phyloP scores from a whole-genome alignment of 2,888 invertebrate genomes.

The Celastrina argiolus region DNA sequence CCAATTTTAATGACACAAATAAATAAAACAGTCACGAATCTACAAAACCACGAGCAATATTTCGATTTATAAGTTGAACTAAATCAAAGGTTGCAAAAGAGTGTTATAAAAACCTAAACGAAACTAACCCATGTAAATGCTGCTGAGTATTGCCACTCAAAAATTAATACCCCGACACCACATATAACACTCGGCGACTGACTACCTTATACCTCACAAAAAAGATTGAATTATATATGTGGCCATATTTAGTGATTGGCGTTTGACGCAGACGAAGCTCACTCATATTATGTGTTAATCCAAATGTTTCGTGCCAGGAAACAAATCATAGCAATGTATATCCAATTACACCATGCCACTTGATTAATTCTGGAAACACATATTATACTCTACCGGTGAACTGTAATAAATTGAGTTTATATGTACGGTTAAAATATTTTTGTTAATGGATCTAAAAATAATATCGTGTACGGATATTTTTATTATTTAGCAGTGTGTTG shows the following conservation, averaged over 20 bases:
- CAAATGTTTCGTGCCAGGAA: constrained; percentile 50
- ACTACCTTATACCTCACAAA: not conserved
- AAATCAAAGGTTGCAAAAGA: not conserved
- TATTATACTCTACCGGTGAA: constrained; percentile 20
- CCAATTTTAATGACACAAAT: not conserved
- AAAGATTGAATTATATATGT: not conserved
- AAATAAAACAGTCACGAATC: not conserved
- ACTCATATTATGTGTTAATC: constrained; percentile 38
- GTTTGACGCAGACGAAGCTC: not conserved
- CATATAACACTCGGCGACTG: not conserved
- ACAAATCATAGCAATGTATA: constrained; percentile 55
- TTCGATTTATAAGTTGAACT: not conserved
- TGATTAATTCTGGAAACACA: constrained; percentile 2
- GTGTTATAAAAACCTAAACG: not conserved
- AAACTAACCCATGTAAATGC: not conserved
- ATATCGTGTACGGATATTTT: too few relatives aligned
- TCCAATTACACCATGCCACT: constrained; percentile 48
- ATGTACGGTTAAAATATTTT: not conserved
- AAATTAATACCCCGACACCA: not conserved
- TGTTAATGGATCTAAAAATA: too few relatives aligned
- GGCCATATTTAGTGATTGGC: not conserved
- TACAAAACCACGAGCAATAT: not conserved
- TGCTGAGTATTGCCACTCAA: not conserved
- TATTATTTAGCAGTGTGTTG: too few relatives aligned
- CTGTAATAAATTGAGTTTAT: not conserved